Conservation (phyloP, 92 coral and sea anemone species). For the Zoanthus solanderi region DNA sequence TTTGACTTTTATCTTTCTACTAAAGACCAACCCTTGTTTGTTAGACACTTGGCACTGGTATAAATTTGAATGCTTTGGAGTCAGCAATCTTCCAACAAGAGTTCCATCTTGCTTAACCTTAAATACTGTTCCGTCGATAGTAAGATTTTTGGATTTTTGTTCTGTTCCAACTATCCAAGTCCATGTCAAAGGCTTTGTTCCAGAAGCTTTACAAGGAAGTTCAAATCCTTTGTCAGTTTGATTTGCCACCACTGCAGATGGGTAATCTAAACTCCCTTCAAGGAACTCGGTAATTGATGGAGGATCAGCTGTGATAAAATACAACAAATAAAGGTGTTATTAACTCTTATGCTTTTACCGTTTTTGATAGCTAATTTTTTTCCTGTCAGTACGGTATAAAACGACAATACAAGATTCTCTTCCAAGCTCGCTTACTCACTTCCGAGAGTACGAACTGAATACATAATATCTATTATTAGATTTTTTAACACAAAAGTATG, state of each 20-base stretch:
- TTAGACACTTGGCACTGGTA: conserved; percentile 36
- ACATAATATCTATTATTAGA: no score
- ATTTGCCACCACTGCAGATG: background rate
- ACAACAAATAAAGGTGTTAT: background rate
- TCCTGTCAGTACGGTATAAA: no score
- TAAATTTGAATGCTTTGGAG: background rate
- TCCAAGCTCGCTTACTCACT: no score
- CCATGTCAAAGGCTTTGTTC: conserved; percentile 16
- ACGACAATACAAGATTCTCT: no score
- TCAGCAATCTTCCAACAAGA: background rate
- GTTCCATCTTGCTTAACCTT: background rate
- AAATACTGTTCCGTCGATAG: conserved; percentile 13
- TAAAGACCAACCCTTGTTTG: conserved; percentile 24
- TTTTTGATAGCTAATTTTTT: background rate
- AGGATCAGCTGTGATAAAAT: conserved; percentile 1
- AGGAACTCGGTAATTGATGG: conserved; percentile 18
- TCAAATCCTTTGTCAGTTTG: conserved; percentile 17
- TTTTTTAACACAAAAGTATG: no score
- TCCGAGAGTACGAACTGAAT: no score
- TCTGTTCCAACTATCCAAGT: conserved; percentile 9
- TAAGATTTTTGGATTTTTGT: background rate
- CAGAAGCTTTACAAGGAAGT: conserved; percentile 36
- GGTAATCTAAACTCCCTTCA: background rate
- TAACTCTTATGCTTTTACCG: no score
- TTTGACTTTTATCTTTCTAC: background rate